Evolutionary conservation across 2,113 vertebrate species (phyloP), one percentile per base, ranked within the genome.

Genomic region (Zonotrichia leucophrys): DNA sequence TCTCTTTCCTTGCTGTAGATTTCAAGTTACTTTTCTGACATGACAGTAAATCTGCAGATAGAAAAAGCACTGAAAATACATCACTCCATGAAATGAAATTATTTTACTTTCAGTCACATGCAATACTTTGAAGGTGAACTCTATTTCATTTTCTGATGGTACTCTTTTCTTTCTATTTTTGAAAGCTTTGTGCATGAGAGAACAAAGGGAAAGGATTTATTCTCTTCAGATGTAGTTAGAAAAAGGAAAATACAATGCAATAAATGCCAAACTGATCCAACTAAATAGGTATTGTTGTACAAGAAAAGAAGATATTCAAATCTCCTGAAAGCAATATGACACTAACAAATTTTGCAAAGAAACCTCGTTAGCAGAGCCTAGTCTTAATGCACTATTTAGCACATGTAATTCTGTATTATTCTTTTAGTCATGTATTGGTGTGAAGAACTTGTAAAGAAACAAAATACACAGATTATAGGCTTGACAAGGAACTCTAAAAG

Each of bases 71-170:
- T 94, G 90, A 96, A 97, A 97, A 94, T 75, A 92, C 77, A 92
- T 94, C 94, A 94, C 55, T 96, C 73, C 63, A 68, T 95, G 72
- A 97, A 97, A 92, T 84, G 42, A 75, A 97, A 97, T 97, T 95
- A 97, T 94, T 96, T 95, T 94, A 89, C 97, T 97, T 97, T 79
- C 79, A 97, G 92, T 68, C 63, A 92, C 42, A 90, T 94, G 77
- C 75, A 70, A 74, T 92, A 90, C 74, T 95, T 97, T 90, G 87
- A 97, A 97, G 88, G 92, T 91, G 97, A 96, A 96, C 24, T 62
- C 94, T 96, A 97, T 95, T 97, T 97, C 79, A 96, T 92, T 95
- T 97, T 94, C 67, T 90, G 74, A 86, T 92, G 19, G 60, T 75
- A 88, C n/a, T 66, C 33, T 78, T 82, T 83, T 64, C 67, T 82